Base-by-base conservation (phyloP, 2,888 invertebrate genomes). In the Limenitis camilla region DNA sequence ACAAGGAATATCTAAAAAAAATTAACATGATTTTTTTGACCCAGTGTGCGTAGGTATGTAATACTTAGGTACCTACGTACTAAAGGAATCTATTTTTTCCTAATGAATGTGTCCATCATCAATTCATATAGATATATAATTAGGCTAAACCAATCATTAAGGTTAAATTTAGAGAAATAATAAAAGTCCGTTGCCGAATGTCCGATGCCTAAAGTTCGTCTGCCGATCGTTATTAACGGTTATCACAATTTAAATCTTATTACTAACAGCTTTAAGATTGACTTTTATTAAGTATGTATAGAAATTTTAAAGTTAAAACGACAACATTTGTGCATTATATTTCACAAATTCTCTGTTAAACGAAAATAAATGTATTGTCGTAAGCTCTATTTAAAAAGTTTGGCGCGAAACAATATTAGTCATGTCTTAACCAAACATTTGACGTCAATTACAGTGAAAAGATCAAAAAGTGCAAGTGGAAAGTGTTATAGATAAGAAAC, bases 331-430 rank as follows among this genome's bases (percentile, higher is more conserved):
- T 19, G 43, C 35, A 46, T 49, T 36, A 49, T 40, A 36, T 38
- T 42, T 33, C 8, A 19, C 19, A 8, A 39, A 32, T 43, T 42
- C 40, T 40, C 7, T 42, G 33, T 29, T 32, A 46, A 40, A 41
- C 32, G 39, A 54, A 53, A 40, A 41, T 47, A 41, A 39, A 32
- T 29, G 36, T 43, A 49, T 42, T 40, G 36, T 36, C 9, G 31
- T 38, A 52, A 39, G 36, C 41, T 41, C 35, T 40, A 10, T 45
- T 52, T 49, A 36, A 9, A 36, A 40, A 40, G 52, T 35, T 59
- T 60, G 59, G 61, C 61, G 44, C 55, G 51, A 49, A 52, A 53
- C 54, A 46, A 51, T 53, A 65, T 68, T 67, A 64, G 61, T 68
- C 62, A 68, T 58, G 51, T 48, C 43, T 59, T 59, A 49, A 58